A percentile compares a stretch with the other conserved stretches of the same genome.
These are phyloP conservation scores for Taurulus bubalis DNA, from an alignment of 2,113 vertebrate genomes.

Conservation along the genomic window DNA sequence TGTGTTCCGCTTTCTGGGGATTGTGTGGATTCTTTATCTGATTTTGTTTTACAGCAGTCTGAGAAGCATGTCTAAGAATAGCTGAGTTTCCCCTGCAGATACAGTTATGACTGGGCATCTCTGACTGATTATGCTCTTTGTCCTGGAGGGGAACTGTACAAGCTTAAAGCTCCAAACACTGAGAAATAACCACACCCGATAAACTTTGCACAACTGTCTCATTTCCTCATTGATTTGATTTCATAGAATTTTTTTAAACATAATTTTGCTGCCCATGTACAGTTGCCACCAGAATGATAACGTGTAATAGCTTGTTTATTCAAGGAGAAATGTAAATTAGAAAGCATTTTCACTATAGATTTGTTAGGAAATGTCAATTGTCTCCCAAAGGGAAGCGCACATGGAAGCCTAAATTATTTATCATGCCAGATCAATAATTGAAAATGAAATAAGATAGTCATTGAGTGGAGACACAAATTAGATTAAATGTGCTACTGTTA, in stretches of 20 bases:
- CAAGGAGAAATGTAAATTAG: neutral
- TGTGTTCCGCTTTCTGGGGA: slow-evolving; percentile 10
- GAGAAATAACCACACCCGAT: slow-evolving; percentile 30
- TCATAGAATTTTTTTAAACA: neutral
- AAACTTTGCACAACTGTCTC: neutral
- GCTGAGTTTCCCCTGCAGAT: slow-evolving; percentile 49
- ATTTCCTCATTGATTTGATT: neutral
- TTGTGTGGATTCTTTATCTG: slow-evolving; percentile 26
- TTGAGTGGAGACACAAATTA: neutral
- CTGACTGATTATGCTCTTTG: slow-evolving; percentile 45
- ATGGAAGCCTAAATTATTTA: neutral
- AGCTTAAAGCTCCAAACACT: slow-evolving; percentile 9
- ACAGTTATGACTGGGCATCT: slow-evolving; percentile 47
- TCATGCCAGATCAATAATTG: neutral
- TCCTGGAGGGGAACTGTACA: slow-evolving; percentile 25
- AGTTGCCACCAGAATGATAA: neutral
- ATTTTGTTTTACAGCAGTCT: slow-evolving; percentile 47
- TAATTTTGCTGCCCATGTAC: neutral
- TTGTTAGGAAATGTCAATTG: neutral
- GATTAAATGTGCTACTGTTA: neutral
- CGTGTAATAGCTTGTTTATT: neutral
- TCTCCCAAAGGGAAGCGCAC: neutral
- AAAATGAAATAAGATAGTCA: neutral
- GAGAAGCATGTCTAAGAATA: slow-evolving; percentile 58
- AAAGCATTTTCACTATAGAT: neutral